phyloP scores from a whole-genome alignment of 2,888 invertebrate species.

The Rhogogaster chlorosoma region DNA sequence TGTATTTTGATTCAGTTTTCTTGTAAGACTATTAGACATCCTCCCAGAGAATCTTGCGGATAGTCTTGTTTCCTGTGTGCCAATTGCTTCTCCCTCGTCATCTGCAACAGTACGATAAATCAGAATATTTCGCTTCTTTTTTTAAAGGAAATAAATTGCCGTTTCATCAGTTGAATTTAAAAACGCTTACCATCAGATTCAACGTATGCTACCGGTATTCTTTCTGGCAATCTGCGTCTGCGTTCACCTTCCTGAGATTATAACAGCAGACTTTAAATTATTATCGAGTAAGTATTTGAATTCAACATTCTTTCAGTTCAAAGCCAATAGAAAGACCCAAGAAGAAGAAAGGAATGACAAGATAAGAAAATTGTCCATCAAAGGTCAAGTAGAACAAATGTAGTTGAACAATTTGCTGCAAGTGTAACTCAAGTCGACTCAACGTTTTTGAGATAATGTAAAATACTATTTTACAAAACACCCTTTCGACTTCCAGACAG shows the following conservation, averaged over 20 bases:
- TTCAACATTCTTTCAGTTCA: background rate
- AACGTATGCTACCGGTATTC: slow-evolving; percentile 61
- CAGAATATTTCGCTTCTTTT: background rate
- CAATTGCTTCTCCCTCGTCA: slow-evolving; percentile 60
- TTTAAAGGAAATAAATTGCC: background rate
- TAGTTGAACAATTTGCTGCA: background rate
- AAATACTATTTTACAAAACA: too few relatives aligned
- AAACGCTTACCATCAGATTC: slow-evolving; percentile 65
- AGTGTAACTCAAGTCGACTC: too few relatives aligned
- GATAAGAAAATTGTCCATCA: background rate
- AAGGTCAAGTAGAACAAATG: background rate
- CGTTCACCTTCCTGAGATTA: slow-evolving; percentile 63
- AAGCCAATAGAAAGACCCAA: background rate
- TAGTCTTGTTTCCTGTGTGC: slow-evolving; percentile 60
- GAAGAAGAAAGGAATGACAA: background rate
- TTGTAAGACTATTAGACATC: slow-evolving; percentile 56
- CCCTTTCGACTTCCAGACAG: background rate
- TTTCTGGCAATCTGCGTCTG: slow-evolving; percentile 66
- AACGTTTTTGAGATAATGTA: too few relatives aligned
- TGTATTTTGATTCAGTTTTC: slow-evolving; percentile 45
- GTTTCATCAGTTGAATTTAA: background rate
- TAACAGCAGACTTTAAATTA: background rate
- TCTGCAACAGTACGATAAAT: slow-evolving; percentile 54
- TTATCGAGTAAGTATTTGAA: background rate
- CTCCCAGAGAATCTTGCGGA: slow-evolving; percentile 63